Conservation (phyloP, 2,113 vertebrate species). For the Petromus typicus region DNA sequence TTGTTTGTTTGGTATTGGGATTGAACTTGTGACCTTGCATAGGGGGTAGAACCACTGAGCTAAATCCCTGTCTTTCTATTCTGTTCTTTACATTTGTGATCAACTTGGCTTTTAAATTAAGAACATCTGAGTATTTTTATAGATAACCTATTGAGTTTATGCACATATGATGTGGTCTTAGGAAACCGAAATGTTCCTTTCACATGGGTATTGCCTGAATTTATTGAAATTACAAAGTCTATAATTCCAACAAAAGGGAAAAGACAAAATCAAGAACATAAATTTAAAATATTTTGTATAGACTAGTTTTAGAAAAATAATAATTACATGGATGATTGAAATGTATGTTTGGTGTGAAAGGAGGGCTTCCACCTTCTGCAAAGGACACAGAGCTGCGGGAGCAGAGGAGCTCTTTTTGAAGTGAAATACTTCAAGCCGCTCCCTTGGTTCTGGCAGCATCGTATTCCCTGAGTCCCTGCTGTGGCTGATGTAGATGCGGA, state of each 20-base stretch:
- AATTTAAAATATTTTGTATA: neutral
- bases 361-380: neutral
- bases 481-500: no score
- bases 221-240: neutral
- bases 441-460: neutral
- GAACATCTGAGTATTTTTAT: neutral
- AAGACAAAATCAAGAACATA: neutral
- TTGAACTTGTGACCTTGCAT: no score
- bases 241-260: slow-evolving; percentile 8
- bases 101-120: neutral
- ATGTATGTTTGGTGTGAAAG: neutral
- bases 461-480: neutral
- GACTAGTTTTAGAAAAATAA: neutral
- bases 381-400: neutral
- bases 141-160: slow-evolving; percentile 10
- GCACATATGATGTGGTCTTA: neutral
- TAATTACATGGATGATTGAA: neutral
- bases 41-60: no score
- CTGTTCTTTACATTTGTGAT: neutral
- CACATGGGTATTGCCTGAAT: neutral
- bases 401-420: neutral
- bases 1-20: no score
- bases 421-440: no score
- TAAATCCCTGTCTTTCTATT: neutral
- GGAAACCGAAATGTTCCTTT: slow-evolving; percentile 18